Base-by-base conservation (phyloP, 2,888 invertebrate genomes). In the Venusia cambrica region DNA sequence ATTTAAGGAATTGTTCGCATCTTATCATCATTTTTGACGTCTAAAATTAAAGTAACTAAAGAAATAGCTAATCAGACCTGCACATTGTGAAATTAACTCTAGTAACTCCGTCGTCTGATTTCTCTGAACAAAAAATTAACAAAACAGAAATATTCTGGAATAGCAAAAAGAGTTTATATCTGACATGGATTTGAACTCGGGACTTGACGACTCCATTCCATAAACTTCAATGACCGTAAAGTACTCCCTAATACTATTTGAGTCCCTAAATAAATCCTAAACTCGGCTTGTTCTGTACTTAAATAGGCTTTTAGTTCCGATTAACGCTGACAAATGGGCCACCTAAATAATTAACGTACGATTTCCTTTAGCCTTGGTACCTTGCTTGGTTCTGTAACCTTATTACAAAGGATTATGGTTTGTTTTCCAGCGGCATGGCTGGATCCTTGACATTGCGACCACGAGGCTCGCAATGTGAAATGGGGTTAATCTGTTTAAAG, bases 401-500 rank as follows among this genome's bases (percentile, higher is more conserved):
- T 62, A 29, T 10, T 2, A 5, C 10, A 9, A 22, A 4, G 7
- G n/a, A 3, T 3, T 39, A 44, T 20, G 36, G 42, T 37, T 19
- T 37, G 19, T 12, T 29, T 37, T 44, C 5, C 7, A 16, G 16
- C 22, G 36, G 32, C 21, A 27, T 32, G 19, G 11, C 25, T 18
- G 26, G 28, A 21, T 20, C 10, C 19, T 51, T 37, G 36, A 46
- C 32, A 37, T 42, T 34, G 29, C 16, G 17, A 34, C 30, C 45
- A 52, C 40, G 54, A 51, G 53, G 54, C 41, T 33, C 51, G 47
- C 39, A 51, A 47, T 35, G 47, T 46, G 48, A 41, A 54, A 59
- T 38, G 37, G 48, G 57, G 58, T 58, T 63, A 62, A 62, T 65
- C 59, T 56, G 32, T 54, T 62, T 61, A 53, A 46, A 42, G 46